A percentile compares a stretch with the other conserved stretches of the same genome.
Evolutionary conservation across 1,140 invertebrate genomes (phyloP).

Genomic region (Tenebrio molitor): DNA sequence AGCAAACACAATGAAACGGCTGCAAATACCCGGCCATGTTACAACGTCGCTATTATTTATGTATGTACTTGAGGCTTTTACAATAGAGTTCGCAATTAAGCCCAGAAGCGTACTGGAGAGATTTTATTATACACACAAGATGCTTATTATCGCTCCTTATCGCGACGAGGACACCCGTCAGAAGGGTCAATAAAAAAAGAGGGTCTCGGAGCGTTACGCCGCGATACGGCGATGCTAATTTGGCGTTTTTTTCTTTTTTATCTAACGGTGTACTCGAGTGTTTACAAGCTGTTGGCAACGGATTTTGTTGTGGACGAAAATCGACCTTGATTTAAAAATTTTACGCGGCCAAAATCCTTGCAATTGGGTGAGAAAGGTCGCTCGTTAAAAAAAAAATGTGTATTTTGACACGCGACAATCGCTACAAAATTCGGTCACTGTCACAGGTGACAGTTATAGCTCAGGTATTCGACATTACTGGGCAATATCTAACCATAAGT

Average conservation of each 20-base stretch:
- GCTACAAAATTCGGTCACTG: too few species aligned
- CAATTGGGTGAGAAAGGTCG: background rate
- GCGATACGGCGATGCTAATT: background rate
- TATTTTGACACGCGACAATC: background rate
- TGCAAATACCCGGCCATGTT: background rate
- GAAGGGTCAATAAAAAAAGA: background rate
- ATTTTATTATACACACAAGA: slow-evolving; percentile 9
- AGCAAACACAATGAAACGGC: background rate
- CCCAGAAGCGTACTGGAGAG: background rate
- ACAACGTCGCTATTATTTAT: slow-evolving; percentile 7
- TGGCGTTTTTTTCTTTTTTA: background rate
- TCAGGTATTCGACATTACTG: too few species aligned
- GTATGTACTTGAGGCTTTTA: background rate
- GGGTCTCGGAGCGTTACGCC: background rate
- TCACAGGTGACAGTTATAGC: too few species aligned
- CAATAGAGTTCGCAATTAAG: slow-evolving; percentile 1
- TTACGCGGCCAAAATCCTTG: slow-evolving; percentile 2
- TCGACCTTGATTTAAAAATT: background rate
- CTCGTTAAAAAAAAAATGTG: background rate
- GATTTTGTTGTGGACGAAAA: background rate
- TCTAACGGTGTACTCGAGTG: background rate
- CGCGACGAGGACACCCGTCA: background rate
- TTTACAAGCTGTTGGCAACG: slow-evolving; percentile 2
- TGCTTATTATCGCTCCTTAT: slow-evolving; percentile 18
- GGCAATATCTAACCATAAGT: too few species aligned